Base-by-base conservation (phyloP, 1,140 invertebrate genomes). In the Lineus longissimus region DNA sequence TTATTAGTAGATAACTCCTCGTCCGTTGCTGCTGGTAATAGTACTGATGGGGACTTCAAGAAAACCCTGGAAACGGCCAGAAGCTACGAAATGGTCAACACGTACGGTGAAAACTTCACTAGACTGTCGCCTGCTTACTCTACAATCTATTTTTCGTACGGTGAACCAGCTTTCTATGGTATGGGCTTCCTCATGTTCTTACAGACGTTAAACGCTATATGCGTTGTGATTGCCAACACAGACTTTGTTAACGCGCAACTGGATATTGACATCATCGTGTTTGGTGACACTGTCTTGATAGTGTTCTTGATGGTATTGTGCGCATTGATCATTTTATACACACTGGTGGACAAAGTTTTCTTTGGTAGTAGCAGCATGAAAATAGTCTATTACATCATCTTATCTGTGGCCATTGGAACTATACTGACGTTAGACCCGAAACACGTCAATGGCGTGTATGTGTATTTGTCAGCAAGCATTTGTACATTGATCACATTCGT, bases 151-250 rank as follows among this genome's bases (percentile, higher is more conserved):
- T 51, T 51, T n/a, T 6, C 47, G 6, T 51, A 27, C 25, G 47
- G 47, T 7, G 47, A 51, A n/a, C 6, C 47, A 7, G 47, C 47
- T n/a, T 51, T 51, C 47, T 51, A 51, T n/a, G 47, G 47, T n/a
- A 7, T 51, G 19, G 47, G 47, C 4, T 23, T 51, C 19, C 47
- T 51, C 4, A n/a, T n/a, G n/a, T 51, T 51, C 4, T n/a, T 51
- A 4, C 6, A 51, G 4, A n/a, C n/a, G 6, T 7, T 27, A 6
- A 51, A 51, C n/a, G 6, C 6, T 51, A n/a, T n/a, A 6, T 51
- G 47, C 25, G 47, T 51, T 7, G 4, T 51, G 47, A 51, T 51
- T n/a, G 47, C 47, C n/a, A n/a, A n/a, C 4, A 23, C n/a, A n/a
- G 47, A 23, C 4, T 4, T 51, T n/a, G n/a, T 7, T 4, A 51